Percentiles rank a stretch among this genome's conserved stretches.
Conservation (phyloP, 2,888 invertebrate species). For the Caenorhabditis sp. region DNA sequence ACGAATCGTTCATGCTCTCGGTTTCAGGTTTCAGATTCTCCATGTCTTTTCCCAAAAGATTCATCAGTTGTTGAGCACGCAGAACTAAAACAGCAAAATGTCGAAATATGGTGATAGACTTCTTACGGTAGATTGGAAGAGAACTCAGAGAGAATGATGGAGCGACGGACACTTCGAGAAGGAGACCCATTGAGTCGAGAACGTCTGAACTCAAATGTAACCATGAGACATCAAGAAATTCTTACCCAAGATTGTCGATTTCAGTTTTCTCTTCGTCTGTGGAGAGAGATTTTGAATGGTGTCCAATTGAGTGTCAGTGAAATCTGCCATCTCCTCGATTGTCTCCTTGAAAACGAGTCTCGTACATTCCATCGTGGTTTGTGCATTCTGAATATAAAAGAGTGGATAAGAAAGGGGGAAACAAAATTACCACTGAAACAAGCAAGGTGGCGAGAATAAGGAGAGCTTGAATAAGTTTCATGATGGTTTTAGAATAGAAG, state of each 20-base stretch:
- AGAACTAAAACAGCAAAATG: constrained; percentile 11
- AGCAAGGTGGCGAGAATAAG: not conserved
- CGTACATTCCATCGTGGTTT: not conserved
- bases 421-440: not conserved
- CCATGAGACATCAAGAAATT: not conserved
- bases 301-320: constrained; percentile 28
- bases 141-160: constrained; percentile 19
- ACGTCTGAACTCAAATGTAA: constrained; percentile 14
- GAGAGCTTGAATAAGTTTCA: not conserved
- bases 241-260: constrained; percentile 24
- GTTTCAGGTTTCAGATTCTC: constrained; percentile 32
- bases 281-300: constrained; percentile 26
- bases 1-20: constrained; percentile 7
- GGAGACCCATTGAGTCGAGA: constrained; percentile 33
- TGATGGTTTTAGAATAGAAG: not conserved
- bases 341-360: constrained; percentile 18
- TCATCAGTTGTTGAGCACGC: constrained; percentile 35
- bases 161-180: constrained; percentile 30
- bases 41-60: constrained; percentile 21
- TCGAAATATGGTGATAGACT: not conserved
- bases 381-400: not conserved
- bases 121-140: constrained; percentile 31
- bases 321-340: constrained; percentile 31
- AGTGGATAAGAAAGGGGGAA: not conserved
- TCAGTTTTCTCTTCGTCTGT: constrained; percentile 29